phyloP scores from a whole-genome alignment of 2,113 vertebrate genomes.

The Illadopsis cleaveri region DNA sequence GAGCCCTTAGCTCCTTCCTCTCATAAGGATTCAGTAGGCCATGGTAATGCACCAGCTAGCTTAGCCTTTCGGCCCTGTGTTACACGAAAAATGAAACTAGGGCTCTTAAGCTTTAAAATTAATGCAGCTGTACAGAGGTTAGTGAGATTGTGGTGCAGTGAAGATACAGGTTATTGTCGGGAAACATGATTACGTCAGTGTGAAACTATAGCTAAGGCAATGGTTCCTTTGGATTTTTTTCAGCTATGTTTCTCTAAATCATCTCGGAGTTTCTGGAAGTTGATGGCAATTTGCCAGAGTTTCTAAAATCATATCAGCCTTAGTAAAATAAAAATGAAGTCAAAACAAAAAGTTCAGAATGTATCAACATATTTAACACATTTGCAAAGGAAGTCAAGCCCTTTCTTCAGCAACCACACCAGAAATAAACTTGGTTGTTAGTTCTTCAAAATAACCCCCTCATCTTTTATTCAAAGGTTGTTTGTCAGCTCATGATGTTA shows the following conservation, averaged over 20 bases:
- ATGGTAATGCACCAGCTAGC: not conserved
- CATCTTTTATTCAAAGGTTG: not conserved
- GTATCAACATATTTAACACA: not conserved
- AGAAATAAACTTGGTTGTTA: constrained; percentile 6
- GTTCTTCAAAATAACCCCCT: not conserved
- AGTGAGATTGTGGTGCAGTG: not conserved
- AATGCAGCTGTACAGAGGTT: not conserved
- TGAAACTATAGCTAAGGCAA: not conserved
- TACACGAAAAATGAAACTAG: not conserved
- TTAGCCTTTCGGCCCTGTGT: not conserved
- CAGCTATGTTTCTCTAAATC: not conserved
- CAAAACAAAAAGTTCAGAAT: not conserved
- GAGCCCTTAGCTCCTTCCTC: not conserved
- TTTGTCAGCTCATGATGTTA: not conserved
- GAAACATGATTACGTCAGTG: not conserved
- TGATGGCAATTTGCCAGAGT: not conserved
- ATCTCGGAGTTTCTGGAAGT: not conserved
- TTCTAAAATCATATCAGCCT: not conserved
- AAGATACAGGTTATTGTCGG: not conserved
- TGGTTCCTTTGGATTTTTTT: not conserved
- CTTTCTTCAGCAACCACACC: not conserved
- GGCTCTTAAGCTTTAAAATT: not conserved
- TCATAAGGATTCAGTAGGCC: not conserved
- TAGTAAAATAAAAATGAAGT: not conserved
- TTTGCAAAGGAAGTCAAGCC: not conserved